A percentile compares a stretch with the other conserved stretches of the same genome.
These are phyloP conservation scores for Caerostris darwini DNA, from an alignment of 1,140 invertebrate species.

Conservation along the genomic window DNA sequence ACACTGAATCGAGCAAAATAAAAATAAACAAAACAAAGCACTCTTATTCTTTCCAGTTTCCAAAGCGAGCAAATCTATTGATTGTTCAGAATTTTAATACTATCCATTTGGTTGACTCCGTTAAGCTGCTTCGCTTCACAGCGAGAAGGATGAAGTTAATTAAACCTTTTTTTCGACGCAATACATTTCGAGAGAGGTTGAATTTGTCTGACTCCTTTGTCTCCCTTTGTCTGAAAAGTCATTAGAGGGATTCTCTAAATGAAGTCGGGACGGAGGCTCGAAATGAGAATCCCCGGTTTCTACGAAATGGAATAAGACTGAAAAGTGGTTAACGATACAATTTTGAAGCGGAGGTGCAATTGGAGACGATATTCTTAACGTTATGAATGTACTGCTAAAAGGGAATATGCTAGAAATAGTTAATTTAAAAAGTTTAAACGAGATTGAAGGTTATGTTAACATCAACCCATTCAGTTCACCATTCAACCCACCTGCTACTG, in stretches of 20 bases:
- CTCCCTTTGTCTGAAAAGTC: not conserved
- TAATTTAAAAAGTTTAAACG: too few relatives aligned
- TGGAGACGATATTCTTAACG: too few relatives aligned
- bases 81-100: constrained; percentile 28
- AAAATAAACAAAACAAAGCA: too few relatives aligned
- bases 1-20: too few relatives aligned
- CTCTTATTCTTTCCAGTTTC: not conserved
- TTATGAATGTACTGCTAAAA: too few relatives aligned
- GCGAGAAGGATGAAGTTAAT: not conserved
- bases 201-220: not conserved
- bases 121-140: too few relatives aligned
- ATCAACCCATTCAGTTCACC: too few relatives aligned
- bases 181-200: not conserved
- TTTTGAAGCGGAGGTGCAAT: too few relatives aligned
- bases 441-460: too few relatives aligned
- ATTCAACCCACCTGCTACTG: too few relatives aligned
- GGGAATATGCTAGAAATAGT: too few relatives aligned
- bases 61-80: not conserved
- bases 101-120: not conserved
- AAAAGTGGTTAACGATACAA: not conserved
- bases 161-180: constrained; percentile 2
- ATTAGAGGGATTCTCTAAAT: not conserved
- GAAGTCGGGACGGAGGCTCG: not conserved
- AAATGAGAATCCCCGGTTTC: not conserved
- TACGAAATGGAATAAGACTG: not conserved